Evolutionary conservation across 2,797 vertebrate genomes (phyloP).

Genomic region (Characodon lateralis): DNA sequence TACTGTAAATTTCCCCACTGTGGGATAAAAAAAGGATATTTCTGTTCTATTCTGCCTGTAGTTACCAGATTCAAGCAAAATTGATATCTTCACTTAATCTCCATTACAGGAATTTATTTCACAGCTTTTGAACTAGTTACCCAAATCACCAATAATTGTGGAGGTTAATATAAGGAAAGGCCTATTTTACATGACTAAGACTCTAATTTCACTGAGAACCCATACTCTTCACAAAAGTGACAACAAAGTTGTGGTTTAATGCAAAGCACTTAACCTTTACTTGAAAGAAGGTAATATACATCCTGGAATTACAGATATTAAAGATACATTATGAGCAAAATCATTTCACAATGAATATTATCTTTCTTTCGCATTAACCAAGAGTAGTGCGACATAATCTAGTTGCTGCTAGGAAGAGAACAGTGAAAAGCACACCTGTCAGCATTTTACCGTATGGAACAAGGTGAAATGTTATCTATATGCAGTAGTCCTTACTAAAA

Average conservation of each 20-base stretch:
- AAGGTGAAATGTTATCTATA: constrained; percentile 73
- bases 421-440: constrained; percentile 79
- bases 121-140: neutral
- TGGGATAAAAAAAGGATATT: too few species aligned
- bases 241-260: constrained; percentile 70
- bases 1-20: too few species aligned
- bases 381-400: constrained; percentile 77
- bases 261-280: constrained; percentile 88
- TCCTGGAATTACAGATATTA: constrained; percentile 87
- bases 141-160: neutral
- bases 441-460: constrained; percentile 76
- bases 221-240: constrained; percentile 31
- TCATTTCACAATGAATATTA: constrained; percentile 83
- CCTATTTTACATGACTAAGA: neutral
- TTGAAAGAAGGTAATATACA: constrained; percentile 89
- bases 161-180: neutral
- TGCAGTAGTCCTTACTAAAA: constrained; percentile 79
- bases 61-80: neutral
- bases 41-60: neutral
- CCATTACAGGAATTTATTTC: neutral
- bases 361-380: constrained; percentile 74
- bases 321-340: constrained; percentile 86
- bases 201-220: neutral
- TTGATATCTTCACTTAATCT: neutral
- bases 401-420: constrained; percentile 79